Conservation (phyloP, 2,888 invertebrate species). For the Dicycla oo region DNA sequence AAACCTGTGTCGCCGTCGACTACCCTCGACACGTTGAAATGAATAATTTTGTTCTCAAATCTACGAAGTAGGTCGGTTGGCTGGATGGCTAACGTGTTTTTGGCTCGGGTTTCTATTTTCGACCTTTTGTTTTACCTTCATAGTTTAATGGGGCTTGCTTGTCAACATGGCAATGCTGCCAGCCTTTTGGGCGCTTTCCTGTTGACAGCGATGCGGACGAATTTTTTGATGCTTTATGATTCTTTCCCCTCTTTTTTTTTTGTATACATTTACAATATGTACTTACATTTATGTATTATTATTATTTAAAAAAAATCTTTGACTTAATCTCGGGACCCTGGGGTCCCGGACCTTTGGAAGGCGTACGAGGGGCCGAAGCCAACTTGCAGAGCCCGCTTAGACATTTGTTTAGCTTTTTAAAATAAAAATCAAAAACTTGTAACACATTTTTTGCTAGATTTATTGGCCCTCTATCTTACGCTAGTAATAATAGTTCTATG, state of each 20-base stretch:
- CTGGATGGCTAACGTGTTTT: conserved; percentile 36
- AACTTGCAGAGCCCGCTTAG: too few species aligned
- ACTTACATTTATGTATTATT: too few species aligned
- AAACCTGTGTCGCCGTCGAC: conserved; percentile 53
- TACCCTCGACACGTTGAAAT: conserved; percentile 55
- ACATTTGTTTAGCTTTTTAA: too few species aligned
- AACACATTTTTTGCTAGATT: neutral
- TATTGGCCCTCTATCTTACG: neutral
- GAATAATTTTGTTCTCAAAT: conserved; percentile 61
- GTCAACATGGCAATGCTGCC: neutral
- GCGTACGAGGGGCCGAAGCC: too few species aligned
- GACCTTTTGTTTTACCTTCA: conserved; percentile 26
- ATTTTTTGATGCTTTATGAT: neutral
- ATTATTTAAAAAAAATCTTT: too few species aligned
- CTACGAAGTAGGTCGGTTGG: conserved; percentile 56
- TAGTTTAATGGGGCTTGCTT: conserved; percentile 1
- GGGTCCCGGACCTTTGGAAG: too few species aligned
- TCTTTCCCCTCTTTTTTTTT: neutral
- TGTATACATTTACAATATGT: too few species aligned
- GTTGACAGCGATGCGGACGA: neutral
- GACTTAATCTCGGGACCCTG: too few species aligned
- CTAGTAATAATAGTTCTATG: too few species aligned
- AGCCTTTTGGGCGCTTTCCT: neutral
- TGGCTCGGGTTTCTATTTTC: conserved; percentile 34
- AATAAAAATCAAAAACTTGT: too few species aligned